These are phyloP conservation scores for Dasypogon diadema DNA, from an alignment of 2,888 invertebrate species.

Conservation along the genomic window DNA sequence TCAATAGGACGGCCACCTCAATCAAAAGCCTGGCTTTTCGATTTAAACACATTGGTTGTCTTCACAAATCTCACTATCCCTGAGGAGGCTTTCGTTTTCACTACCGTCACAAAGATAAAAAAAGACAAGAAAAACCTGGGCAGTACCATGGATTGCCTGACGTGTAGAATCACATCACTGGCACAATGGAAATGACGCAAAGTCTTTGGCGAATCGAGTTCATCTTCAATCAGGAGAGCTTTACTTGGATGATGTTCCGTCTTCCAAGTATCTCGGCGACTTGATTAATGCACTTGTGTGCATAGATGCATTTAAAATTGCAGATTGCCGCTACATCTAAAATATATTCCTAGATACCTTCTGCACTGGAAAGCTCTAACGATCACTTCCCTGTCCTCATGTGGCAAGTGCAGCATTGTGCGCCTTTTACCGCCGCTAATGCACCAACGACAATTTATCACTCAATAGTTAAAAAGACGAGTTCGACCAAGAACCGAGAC, in stretches of 20 bases:
- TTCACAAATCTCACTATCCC: conserved; percentile 15
- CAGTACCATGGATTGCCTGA: background rate
- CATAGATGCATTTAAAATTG: conserved; percentile 32
- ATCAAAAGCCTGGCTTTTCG: background rate
- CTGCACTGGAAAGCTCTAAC: conserved; percentile 30
- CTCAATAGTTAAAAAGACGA: background rate
- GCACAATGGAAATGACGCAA: conserved; percentile 33
- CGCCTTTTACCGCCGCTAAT: conserved; percentile 31
- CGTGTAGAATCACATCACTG: conserved; percentile 38
- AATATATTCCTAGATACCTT: background rate
- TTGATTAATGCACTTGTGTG: conserved; percentile 35
- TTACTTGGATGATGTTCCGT: conserved; percentile 24
- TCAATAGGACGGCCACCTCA: conserved; percentile 10
- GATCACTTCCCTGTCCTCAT: conserved; percentile 38
- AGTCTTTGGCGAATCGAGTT: conserved; percentile 29
- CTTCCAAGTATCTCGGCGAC: conserved; percentile 16
- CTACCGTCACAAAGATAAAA: background rate
- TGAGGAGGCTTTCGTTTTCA: background rate
- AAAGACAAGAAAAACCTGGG: too few species aligned
- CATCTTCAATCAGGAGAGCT: conserved; percentile 33
- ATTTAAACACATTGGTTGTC: conserved; percentile 6
- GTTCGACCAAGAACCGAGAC: conserved; percentile 8
- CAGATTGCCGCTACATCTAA: conserved; percentile 9
- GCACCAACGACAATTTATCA: conserved; percentile 23
- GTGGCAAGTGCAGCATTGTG: conserved; percentile 9